Conservation (phyloP, 2,888 invertebrate species). For the Hydraecia micacea region DNA sequence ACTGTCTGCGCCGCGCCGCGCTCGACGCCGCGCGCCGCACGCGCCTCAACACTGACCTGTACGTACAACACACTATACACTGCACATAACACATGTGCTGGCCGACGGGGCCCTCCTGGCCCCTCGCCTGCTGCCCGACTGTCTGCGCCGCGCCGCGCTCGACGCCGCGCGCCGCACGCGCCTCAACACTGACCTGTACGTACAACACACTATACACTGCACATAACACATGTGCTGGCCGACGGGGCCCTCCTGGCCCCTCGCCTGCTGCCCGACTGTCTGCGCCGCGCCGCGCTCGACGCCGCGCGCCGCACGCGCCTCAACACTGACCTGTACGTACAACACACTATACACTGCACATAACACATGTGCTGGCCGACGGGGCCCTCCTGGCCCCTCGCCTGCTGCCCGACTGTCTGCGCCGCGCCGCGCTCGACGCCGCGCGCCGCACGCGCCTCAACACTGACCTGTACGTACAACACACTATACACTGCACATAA, state of each 20-base stretch:
- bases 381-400: too few relatives aligned
- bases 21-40: slow-evolving; percentile 79
- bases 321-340: too few relatives aligned
- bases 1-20: slow-evolving; percentile 93
- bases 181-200: slow-evolving; percentile 67
- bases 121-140: slow-evolving; percentile 70
- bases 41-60: slow-evolving; percentile 67
- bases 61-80: slow-evolving; percentile 73
- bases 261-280: slow-evolving; percentile 71
- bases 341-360: too few relatives aligned
- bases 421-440: too few relatives aligned
- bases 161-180: slow-evolving; percentile 67
- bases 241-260: slow-evolving; percentile 84
- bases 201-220: slow-evolving; percentile 52
- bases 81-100: neutral
- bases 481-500: too few relatives aligned
- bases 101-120: slow-evolving; percentile 79
- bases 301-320: too few relatives aligned
- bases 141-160: slow-evolving; percentile 94
- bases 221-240: slow-evolving; percentile 74
- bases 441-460: too few relatives aligned
- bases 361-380: too few relatives aligned
- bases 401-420: too few relatives aligned
- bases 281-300: neutral
- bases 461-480: too few relatives aligned